Evolutionary conservation across 2,797 vertebrate species (phyloP), one percentile per base, ranked within the genome.

Genomic region (Microctenopoma stevenorrisi): DNA sequence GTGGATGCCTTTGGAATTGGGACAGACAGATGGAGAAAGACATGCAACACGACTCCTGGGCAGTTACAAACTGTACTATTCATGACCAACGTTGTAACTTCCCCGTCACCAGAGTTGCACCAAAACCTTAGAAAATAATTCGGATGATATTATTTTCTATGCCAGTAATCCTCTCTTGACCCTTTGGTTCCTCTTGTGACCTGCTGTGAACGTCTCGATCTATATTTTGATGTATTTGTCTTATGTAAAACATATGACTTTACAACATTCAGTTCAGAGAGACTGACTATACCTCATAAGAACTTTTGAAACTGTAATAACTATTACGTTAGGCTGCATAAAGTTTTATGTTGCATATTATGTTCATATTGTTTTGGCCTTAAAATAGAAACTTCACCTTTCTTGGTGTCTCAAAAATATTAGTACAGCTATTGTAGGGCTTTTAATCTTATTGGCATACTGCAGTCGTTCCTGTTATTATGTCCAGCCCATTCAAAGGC

Each of bases 401-500:
- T 43, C 37, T n/a, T 8, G 37, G 35, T 26, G 16, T 16, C 47
- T 37, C 22, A 15, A 49, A 47, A 47, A 49, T 5, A 33, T 6
- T 50, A n/a, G 25, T 7, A 4, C 28, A 15, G 25, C 37, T 46
- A 54, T 14, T 72, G 13, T 9, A 7, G 28, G 43, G 44, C 52
- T 44, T 51, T 55, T 6, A 37, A 16, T 22, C 7, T 2, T 47
- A 26, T 50, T 35, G 33, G 7, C 7, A 40, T 40, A 40, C 38
- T 43, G 14, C 14, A 43, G 42, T 15, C 16, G 35, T 16, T 44
- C n/a, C 44, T 50, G n/a, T 33, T 16, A 25, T 55, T 52, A 30
- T 37, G 11, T 44, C 58, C 55, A n/a, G 0, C 50, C 65, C 14
- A 43, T 35, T 54, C 11, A 63, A 15, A 78, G 9, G 53, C 53